A percentile compares a stretch with the other conserved stretches of the same genome.
These are phyloP conservation scores for Anarrhichthys ocellatus DNA, from an alignment of 2,113 vertebrate genomes.

Conservation along the genomic window DNA sequence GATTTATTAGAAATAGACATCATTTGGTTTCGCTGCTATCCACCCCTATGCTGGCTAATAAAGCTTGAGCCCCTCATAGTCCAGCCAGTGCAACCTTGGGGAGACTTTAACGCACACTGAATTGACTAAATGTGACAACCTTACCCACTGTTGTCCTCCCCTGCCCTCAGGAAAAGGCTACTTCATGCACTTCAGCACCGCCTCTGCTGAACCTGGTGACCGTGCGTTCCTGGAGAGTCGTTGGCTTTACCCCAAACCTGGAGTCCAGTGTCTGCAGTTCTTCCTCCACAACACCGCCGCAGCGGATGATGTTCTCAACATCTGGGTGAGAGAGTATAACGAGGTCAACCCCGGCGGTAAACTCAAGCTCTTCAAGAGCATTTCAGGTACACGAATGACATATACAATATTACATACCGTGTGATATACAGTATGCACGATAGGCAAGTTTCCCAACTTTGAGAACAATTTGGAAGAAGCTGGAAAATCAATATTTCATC, in stretches of 20 bases:
- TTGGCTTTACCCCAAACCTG: constrained; percentile 85
- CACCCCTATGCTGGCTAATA: not conserved
- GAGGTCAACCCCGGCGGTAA: constrained; percentile 58
- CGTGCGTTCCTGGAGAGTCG: constrained; percentile 85
- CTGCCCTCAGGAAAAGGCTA: constrained; percentile 84
- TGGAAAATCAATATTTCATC: not conserved
- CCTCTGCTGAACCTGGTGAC: constrained; percentile 53
- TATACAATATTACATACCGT: not conserved
- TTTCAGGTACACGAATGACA: constrained; percentile 81
- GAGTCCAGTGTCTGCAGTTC: constrained; percentile 91
- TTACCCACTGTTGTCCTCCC: not conserved
- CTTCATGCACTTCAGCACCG: constrained; percentile 90
- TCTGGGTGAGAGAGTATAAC: constrained; percentile 84
- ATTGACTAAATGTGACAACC: not conserved
- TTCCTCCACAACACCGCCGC: constrained; percentile 86
- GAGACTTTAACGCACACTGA: not conserved
- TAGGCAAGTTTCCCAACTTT: not conserved
- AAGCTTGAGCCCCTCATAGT: not conserved
- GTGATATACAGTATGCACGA: not conserved
- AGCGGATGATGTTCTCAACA: constrained; percentile 80
- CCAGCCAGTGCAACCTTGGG: not conserved
- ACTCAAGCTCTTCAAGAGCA: constrained; percentile 78
- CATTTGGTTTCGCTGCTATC: not conserved
- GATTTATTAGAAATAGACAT: not conserved
- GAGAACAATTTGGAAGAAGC: not conserved